These are phyloP conservation scores for Cepaea nemoralis DNA, from an alignment of 1,140 invertebrate genomes.

Conservation along the genomic window DNA sequence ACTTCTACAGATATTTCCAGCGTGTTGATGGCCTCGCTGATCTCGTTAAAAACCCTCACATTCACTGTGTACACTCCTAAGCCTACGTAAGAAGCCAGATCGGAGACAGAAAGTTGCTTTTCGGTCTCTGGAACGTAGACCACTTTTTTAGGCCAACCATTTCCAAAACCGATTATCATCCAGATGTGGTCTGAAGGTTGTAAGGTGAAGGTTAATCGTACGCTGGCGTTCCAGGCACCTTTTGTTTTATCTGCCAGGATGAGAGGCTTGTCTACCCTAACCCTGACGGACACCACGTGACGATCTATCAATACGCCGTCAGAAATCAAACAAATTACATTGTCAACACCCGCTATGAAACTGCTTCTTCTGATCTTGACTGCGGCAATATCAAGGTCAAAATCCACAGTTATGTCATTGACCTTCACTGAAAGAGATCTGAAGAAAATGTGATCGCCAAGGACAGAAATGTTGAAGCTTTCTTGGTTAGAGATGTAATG, in stretches of 20 bases:
- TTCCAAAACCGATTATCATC: constrained; percentile 58
- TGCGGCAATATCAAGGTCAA: neutral
- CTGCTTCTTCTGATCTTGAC: neutral
- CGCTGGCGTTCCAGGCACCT: constrained; percentile 55
- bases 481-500: constrained; percentile 36
- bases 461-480: constrained; percentile 42
- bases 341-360: constrained; percentile 43
- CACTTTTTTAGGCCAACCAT: constrained; percentile 42
- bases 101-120: constrained; percentile 35
- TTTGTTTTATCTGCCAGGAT: constrained; percentile 45
- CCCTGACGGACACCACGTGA: constrained; percentile 51
- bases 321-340: constrained; percentile 47
- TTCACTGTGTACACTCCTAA: constrained; percentile 61
- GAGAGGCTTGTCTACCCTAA: constrained; percentile 42
- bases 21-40: constrained; percentile 44
- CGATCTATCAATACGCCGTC: constrained; percentile 40
- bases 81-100: constrained; percentile 48
- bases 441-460: constrained; percentile 44
- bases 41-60: constrained; percentile 59
- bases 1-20: constrained; percentile 65
- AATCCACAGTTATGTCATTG: neutral
- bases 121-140: constrained; percentile 53
- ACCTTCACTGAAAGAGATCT: constrained; percentile 24
- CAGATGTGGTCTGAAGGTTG: constrained; percentile 56
- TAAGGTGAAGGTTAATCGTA: constrained; percentile 55